Conservation (phyloP, 2,888 invertebrate species). For the Ormyrus nitidulus region DNA sequence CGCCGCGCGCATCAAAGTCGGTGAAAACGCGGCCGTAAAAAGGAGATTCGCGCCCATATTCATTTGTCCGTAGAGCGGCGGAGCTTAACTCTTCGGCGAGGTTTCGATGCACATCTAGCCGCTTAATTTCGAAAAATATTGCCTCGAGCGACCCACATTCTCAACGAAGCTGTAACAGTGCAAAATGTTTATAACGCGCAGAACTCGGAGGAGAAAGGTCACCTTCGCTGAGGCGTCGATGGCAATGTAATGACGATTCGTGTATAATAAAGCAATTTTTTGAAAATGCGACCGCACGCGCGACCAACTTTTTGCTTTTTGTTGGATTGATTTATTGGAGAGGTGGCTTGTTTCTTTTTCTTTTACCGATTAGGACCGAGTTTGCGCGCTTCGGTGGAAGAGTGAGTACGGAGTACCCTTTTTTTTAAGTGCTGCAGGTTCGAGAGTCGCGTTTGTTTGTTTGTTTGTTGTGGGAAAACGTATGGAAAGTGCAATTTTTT, state of each 20-base stretch:
- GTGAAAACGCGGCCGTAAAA: no score
- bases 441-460: no score
- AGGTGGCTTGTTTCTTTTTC: neutral
- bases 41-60: no score
- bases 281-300: neutral
- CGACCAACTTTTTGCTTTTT: neutral
- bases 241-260: neutral
- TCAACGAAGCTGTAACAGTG: constrained; percentile 14
- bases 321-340: neutral
- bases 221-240: constrained; percentile 1
- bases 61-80: no score
- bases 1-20: neutral
- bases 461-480: no score
- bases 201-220: constrained; percentile 6
- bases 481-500: no score
- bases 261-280: neutral
- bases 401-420: neutral
- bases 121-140: constrained; percentile 21
- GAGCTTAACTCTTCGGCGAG: no score
- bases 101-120: neutral
- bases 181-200: neutral
- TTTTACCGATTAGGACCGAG: neutral
- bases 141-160: constrained; percentile 22
- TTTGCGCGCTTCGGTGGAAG: neutral
- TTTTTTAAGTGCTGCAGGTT: neutral